A percentile compares a stretch with the other conserved stretches of the same genome.
Evolutionary conservation across 1,140 invertebrate species (phyloP).

Genomic region (Platyura marginata): DNA sequence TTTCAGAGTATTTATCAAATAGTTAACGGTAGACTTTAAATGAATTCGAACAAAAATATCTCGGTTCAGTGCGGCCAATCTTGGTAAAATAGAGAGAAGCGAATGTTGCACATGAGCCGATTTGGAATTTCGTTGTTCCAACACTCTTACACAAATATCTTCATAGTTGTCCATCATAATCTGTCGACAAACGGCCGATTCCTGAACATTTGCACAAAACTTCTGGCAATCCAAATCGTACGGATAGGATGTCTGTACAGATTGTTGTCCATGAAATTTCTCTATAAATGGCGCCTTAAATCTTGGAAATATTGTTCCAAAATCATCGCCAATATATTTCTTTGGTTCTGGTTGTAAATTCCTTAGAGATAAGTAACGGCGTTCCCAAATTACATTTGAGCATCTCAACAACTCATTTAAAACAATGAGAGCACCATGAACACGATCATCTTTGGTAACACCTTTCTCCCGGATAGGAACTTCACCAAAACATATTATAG

Average conservation of each 20-base stretch:
- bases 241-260: constrained; percentile 7
- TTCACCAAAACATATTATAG: constrained; percentile 55
- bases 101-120: constrained; percentile 74
- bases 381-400: constrained; percentile 79
- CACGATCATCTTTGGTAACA: constrained; percentile 69
- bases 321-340: constrained; percentile 20
- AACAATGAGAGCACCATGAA: constrained; percentile 85
- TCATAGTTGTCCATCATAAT: constrained; percentile 72
- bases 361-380: constrained; percentile 52
- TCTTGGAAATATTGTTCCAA: constrained; percentile 20
- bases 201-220: constrained; percentile 31
- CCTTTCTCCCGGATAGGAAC: constrained; percentile 49
- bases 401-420: constrained; percentile 88
- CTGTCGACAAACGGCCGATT: constrained; percentile 73
- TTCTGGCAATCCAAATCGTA: constrained; percentile 9
- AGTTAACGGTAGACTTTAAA: constrained; percentile 54
- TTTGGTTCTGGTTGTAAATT: constrained; percentile 20
- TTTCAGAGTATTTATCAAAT: constrained; percentile 55
- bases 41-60: constrained; percentile 64
- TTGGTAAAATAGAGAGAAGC: constrained; percentile 73
- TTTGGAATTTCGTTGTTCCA: constrained; percentile 55
- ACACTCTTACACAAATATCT: constrained; percentile 59
- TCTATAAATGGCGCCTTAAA: constrained; percentile 24
- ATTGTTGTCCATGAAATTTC: constrained; percentile 7
- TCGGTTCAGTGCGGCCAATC: constrained; percentile 82